phyloP scores from a whole-genome alignment of 1,140 invertebrate genomes.

The Drosophila bifasciata region DNA sequence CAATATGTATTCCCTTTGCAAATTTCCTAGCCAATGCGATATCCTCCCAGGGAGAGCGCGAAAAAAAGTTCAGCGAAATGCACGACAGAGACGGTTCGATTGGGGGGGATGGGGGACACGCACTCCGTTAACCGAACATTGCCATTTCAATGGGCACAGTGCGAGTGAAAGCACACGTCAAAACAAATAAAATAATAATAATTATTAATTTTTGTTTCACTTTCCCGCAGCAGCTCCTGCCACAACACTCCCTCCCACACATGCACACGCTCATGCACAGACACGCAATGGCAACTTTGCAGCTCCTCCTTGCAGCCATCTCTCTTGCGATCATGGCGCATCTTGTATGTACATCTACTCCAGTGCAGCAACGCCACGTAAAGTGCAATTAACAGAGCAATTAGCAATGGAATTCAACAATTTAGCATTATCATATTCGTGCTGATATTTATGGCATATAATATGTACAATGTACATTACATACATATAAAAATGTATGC shows the following conservation, averaged over 20 bases:
- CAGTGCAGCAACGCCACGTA: too few species aligned
- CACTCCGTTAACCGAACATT: constrained; percentile 8
- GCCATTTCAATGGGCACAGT: constrained; percentile 2
- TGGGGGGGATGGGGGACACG: not conserved
- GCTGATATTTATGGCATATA: constrained; percentile 47
- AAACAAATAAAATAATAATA: constrained; percentile 35
- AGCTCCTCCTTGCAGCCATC: too few species aligned
- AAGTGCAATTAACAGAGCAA: constrained; percentile 58
- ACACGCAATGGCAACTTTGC: too few species aligned
- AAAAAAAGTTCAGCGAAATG: not conserved
- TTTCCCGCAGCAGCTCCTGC: constrained; percentile 29
- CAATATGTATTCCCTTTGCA: too few species aligned
- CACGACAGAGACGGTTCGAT: too few species aligned
- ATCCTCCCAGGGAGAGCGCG: too few species aligned
- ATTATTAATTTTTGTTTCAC: constrained; percentile 33
- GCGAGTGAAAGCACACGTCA: constrained; percentile 19
- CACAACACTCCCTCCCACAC: constrained; percentile 17
- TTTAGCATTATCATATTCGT: constrained; percentile 56
- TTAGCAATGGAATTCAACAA: constrained; percentile 55
- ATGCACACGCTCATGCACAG: not conserved
- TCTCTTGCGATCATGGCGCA: too few species aligned
- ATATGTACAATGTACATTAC: too few species aligned
- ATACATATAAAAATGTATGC: too few species aligned
- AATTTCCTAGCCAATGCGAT: too few species aligned
- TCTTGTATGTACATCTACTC: too few species aligned